Evolutionary conservation across 2,888 invertebrate species (phyloP).

Genomic region (Lepidocyrtoides sp.): DNA sequence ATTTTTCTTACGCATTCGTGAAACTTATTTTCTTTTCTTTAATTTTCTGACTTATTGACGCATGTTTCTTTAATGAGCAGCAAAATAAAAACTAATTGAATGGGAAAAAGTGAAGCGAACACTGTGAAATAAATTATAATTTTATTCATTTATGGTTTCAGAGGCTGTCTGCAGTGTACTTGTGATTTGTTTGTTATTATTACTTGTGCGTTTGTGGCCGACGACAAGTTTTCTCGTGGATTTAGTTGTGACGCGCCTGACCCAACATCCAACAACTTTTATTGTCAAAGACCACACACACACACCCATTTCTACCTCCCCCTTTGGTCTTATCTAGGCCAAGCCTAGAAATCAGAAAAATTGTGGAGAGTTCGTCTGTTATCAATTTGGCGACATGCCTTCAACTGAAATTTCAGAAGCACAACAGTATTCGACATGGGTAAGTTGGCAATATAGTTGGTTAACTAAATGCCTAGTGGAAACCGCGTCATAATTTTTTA

Average conservation of each 20-base stretch:
- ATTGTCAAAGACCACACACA: conserved; percentile 10
- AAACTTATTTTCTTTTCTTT: no score
- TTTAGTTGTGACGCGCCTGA: no score
- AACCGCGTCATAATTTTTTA: no score
- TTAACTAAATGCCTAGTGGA: no score
- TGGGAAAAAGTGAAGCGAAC: no score
- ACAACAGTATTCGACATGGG: conserved; percentile 79
- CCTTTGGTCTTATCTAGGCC: background rate
- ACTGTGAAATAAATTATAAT: no score
- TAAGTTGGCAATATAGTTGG: conserved; percentile 35
- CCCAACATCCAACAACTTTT: background rate
- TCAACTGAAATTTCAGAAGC: conserved; percentile 61
- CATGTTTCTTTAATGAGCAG: no score
- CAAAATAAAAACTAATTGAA: no score
- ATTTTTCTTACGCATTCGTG: no score
- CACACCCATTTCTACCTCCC: background rate
- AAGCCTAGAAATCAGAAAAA: background rate
- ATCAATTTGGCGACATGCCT: conserved; percentile 60
- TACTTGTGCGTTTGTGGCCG: no score
- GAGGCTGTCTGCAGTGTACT: background rate
- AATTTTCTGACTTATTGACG: no score
- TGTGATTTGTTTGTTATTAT: background rate
- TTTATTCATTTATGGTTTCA: background rate
- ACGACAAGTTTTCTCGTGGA: background rate
- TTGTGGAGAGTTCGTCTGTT: background rate